Base-by-base conservation (phyloP, 2,888 invertebrate species). In the Chouioia cunea region DNA sequence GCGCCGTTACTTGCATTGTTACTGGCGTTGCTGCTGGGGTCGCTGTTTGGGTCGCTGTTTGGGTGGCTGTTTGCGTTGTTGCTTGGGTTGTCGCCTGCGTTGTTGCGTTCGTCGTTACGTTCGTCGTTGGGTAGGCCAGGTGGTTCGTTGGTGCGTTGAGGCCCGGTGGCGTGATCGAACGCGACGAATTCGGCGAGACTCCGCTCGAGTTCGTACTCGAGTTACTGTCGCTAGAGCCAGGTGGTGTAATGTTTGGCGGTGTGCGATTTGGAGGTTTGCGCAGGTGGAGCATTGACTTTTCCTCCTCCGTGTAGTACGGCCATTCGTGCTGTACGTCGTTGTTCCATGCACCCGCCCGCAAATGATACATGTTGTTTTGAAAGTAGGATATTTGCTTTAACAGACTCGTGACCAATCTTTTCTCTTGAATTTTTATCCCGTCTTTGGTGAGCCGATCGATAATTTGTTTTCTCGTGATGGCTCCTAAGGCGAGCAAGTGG, bases 221-320 rank as follows among this genome's bases (percentile, higher is more conserved):
- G 76, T 92, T 90, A 71, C 90, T 90, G 82, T 95, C 95, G 80
- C 94, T 94, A 83, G 94, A 93, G 76, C 94, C 91, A 48, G 96
- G 95, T 73, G 96, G 95, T 73, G 95, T 96, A 81, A 96, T 88
- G 87, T 95, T 96, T 88, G 95, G 94, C 81, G 95, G 95, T n/a
- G n/a, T n/a, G n/a, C n/a, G n/a, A n/a, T 95, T 96, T 88, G 95
- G 94, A 81, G 95, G 95, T 89, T 95, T 96, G 84, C 94, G 93
- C 86, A 94, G 91, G 89, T 95, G 96, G 83, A 97, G 89, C 86
- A 93, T 91, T 83, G 94, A 92, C 86, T 91, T 90, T 85, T 97
- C 97, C 82, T 94, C 93, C 80, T 97, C 96, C 20, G 93, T 91
- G 85, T 96, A 97, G 88, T 93, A 97, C 74, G 95, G 95, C 97